Base-by-base conservation (phyloP, 2,888 invertebrate species). In the Pecten maximus region DNA sequence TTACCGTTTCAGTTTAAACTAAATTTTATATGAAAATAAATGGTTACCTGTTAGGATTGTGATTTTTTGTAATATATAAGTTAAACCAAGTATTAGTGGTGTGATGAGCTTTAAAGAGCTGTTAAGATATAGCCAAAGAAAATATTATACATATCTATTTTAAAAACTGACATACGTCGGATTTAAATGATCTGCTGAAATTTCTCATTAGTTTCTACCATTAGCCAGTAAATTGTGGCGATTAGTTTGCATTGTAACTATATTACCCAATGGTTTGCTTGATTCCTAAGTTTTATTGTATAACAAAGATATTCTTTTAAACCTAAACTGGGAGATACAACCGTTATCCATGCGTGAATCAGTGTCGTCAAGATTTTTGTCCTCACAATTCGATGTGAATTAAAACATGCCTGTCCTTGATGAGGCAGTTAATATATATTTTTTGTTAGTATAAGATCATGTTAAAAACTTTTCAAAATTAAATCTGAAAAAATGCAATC, bases 101-200 rank as follows among this genome's bases (percentile, higher is more conserved):
- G 74, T 28, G 74, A 74, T 74, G 10, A 74, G 74, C 74, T 74
- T 74, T 74, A 74, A 74, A 6, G 12, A 74, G 35, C 35, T 35
- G 35, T 35, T 74, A 35, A 28, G 74, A 74, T 35, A 74, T 74
- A 74, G 35, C 74, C 74, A 74, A 74, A 74, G 74, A 74, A 74
- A 74, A 74, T 74, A 74, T 74, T 74, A 74, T 74, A 74, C 74
- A 74, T 74, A 74, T 74, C 74, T 74, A 10, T 74, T 23, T 23
- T 23, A 23, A n/a, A 60, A 15, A 74, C 74, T 74, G 74, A 74
- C 74, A 15, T 28, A 35, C 35, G 28, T 74, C 28, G 6, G 74
- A 12, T 74, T 28, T 35, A 35, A 74, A 35, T 35, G 23, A 74
- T 74, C 74, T 74, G 74, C 74, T 74, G 74, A 74, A 8, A 35